phyloP scores from a whole-genome alignment of 2,888 invertebrate species.

The Plebejus anna region DNA sequence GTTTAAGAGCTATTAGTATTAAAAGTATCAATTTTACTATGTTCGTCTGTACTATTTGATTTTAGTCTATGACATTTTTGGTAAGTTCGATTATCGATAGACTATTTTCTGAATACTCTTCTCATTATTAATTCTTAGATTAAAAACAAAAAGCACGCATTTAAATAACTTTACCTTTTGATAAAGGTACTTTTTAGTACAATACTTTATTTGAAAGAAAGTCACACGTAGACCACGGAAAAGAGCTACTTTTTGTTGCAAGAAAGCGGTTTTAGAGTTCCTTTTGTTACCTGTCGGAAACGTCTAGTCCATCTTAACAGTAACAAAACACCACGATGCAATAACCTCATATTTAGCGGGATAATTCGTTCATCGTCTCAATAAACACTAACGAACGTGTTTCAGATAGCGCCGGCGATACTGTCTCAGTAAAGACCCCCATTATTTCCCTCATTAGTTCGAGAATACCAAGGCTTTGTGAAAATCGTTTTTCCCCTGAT shows the following conservation, averaged over 20 bases:
- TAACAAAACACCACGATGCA: neutral
- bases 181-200: neutral
- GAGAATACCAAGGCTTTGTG: constrained; percentile 31
- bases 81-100: too few species aligned
- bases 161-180: too few species aligned
- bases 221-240: neutral
- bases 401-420: constrained; percentile 12
- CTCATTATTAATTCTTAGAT: too few species aligned
- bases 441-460: constrained; percentile 51
- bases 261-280: neutral
- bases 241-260: neutral
- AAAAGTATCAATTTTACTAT: neutral
- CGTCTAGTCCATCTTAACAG: neutral
- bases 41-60: too few species aligned
- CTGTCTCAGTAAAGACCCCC: constrained; percentile 43
- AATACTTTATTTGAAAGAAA: neutral
- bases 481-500: constrained; percentile 29
- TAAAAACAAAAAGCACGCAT: too few species aligned
- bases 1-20: neutral
- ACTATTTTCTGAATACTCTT: too few species aligned
- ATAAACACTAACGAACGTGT: constrained; percentile 24
- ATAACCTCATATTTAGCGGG: neutral
- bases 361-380: constrained; percentile 6
- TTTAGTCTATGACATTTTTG: too few species aligned
- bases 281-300: neutral